These are phyloP conservation scores for Hippocampus abdominalis DNA, from an alignment of 2,113 vertebrate genomes.

Conservation along the genomic window DNA sequence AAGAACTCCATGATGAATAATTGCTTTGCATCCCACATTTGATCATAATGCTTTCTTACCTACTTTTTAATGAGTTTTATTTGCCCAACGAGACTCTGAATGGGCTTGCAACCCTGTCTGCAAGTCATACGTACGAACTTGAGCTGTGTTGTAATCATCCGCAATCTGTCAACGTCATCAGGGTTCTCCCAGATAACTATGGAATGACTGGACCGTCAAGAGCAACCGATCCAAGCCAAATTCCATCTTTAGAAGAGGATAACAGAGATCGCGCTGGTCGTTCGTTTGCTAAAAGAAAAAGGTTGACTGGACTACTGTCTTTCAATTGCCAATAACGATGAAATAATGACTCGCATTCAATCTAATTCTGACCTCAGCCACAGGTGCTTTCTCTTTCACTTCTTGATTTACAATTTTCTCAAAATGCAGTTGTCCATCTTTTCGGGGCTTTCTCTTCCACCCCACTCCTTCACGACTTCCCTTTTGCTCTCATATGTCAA, in stretches of 20 bases:
- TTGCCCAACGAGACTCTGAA: neutral
- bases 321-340: slow-evolving; percentile 17
- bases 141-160: slow-evolving; percentile 29
- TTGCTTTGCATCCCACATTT: neutral
- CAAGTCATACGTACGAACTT: neutral
- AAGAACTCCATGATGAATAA: neutral
- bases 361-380: slow-evolving; percentile 17
- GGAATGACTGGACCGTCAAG: slow-evolving; percentile 62
- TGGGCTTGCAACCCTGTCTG: neutral
- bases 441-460: slow-evolving; percentile 2
- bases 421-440: neutral
- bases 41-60: neutral
- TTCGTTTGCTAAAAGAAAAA: slow-evolving; percentile 17
- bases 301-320: slow-evolving; percentile 17
- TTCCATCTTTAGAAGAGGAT: slow-evolving; percentile 36
- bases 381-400: slow-evolving; percentile 1
- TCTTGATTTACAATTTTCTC: slow-evolving; percentile 3
- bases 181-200: slow-evolving; percentile 51
- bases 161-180: slow-evolving; percentile 45
- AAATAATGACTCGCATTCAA: neutral
- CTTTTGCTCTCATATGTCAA: slow-evolving; percentile 30
- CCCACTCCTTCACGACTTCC: slow-evolving; percentile 9
- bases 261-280: slow-evolving; percentile 52
- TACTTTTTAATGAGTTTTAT: neutral
- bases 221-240: slow-evolving; percentile 47